Conservation (phyloP, 1,140 invertebrate genomes). For the Vanessa atalanta region DNA sequence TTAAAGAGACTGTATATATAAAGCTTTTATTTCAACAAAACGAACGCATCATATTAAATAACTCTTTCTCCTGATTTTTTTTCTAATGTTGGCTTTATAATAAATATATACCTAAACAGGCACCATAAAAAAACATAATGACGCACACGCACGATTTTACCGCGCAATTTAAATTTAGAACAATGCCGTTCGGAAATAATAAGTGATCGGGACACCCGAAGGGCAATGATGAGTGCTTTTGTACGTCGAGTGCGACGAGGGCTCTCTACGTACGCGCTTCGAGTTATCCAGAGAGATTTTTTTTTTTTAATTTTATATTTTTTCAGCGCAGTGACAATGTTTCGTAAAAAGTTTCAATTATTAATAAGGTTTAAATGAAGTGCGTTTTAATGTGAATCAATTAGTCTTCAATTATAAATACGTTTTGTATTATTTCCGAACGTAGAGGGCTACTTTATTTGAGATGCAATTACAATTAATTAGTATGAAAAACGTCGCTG, state of each 20-base stretch:
- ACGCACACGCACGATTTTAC: slow-evolving; percentile 49
- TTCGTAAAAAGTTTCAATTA: slow-evolving; percentile 10
- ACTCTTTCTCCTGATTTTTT: no score
- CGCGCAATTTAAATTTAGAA: slow-evolving; percentile 62
- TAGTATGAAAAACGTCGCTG: background rate
- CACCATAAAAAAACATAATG: slow-evolving; percentile 41
- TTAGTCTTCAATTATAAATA: slow-evolving; percentile 8
- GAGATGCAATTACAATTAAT: background rate
- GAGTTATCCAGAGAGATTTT: slow-evolving; percentile 46
- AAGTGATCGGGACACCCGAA: slow-evolving; percentile 66
- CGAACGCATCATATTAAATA: no score
- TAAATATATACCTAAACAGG: slow-evolving; percentile 11
- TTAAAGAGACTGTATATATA: no score
- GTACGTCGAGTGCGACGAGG: slow-evolving; percentile 54
- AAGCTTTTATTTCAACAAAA: no score
- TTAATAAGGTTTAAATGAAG: slow-evolving; percentile 16
- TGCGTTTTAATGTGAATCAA: slow-evolving; percentile 12
- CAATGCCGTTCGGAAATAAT: slow-evolving; percentile 63
- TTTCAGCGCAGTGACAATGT: slow-evolving; percentile 9
- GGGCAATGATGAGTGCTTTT: slow-evolving; percentile 66
- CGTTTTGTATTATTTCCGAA: slow-evolving; percentile 6
- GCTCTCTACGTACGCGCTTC: slow-evolving; percentile 57
- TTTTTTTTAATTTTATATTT: slow-evolving; percentile 34
- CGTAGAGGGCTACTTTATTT: slow-evolving; percentile 5
- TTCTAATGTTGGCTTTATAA: background rate